Evolutionary conservation across 2,797 vertebrate genomes (phyloP), one percentile per base, ranked within the genome.

Genomic region (Aphelocoma californica): DNA sequence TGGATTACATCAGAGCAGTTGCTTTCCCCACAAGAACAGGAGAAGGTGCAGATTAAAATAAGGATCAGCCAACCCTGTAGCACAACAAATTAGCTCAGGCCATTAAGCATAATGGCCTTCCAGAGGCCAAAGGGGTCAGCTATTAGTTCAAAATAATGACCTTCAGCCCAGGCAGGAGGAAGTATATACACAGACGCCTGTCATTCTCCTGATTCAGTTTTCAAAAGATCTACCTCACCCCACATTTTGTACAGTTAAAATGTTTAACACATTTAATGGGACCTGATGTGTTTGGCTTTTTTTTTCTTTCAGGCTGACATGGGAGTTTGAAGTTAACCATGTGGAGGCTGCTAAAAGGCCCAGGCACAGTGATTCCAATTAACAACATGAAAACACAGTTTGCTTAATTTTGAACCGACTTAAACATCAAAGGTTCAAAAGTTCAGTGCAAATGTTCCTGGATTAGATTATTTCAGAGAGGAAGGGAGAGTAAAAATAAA

Each of bases 1-100:
- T 95, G 92, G 88, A 97, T 96, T 97, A 95, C 96, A 97, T 96
- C 94, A 94, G 92, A 96, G 64, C 87, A 83, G 92, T 97, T 88
- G 90, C 96, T 97, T 95, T 96, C 96, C 71, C 85, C 81, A 89
- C 81, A 93, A 95, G 83, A 95, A 50, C 54, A 95, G 70, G 91
- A 92, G 89, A 96, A 96, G 96, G 81, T 97, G 88, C 85, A 97
- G 94, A 95, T 95, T 94, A 96, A 90, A 97, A 90, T 91, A 82
- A 97, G 97, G 86, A 96, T 86, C 92, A 97, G 47, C 79, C 96
- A 96, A 95, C 91, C 94, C 92, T 92, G 60, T 83, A 96, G 94
- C 92, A 95, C 95, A 97, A 92, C 92, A 98, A 98, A 98, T 98
- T 98, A 98, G 97, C 95, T 97, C 90, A 96, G 90, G 91, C 81